These are phyloP conservation scores for Ceratina australensis DNA, from an alignment of 1,140 invertebrate genomes.

Conservation along the genomic window DNA sequence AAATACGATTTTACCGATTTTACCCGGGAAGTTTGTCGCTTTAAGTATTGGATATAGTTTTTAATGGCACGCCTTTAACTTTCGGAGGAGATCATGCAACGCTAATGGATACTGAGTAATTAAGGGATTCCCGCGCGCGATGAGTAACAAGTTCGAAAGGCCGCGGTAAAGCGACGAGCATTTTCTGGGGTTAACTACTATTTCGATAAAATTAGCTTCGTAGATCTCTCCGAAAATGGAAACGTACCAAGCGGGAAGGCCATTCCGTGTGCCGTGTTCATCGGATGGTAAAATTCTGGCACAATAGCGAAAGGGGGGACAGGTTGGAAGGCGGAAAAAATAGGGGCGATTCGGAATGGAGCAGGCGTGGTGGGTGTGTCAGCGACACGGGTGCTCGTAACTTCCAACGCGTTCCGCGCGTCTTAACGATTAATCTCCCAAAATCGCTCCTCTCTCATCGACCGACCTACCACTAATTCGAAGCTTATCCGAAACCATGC, in stretches of 20 bases:
- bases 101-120: too few relatives aligned
- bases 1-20: too few relatives aligned
- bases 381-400: conserved; percentile 59
- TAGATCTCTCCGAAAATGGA: too few relatives aligned
- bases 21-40: too few relatives aligned
- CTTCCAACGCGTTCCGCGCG: conserved; percentile 32
- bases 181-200: neutral
- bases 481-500: neutral
- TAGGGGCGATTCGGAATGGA: conserved; percentile 37
- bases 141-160: too few relatives aligned
- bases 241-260: too few relatives aligned
- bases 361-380: conserved; percentile 53
- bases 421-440: conserved; percentile 46
- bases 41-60: too few relatives aligned
- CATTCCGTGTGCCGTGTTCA: too few relatives aligned
- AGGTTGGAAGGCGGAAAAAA: conserved; percentile 11
- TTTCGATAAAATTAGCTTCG: conserved; percentile 42
- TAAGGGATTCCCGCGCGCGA: too few relatives aligned
- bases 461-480: conserved; percentile 11
- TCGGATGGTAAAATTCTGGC: neutral
- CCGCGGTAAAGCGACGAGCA: conserved; percentile 27
- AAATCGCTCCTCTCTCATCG: conserved; percentile 20
- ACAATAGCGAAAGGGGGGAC: neutral
- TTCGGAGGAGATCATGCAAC: too few relatives aligned
- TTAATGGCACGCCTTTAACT: too few relatives aligned